Conservation (phyloP, 2,113 vertebrate species). For the Tenebrosternarchus preto region DNA sequence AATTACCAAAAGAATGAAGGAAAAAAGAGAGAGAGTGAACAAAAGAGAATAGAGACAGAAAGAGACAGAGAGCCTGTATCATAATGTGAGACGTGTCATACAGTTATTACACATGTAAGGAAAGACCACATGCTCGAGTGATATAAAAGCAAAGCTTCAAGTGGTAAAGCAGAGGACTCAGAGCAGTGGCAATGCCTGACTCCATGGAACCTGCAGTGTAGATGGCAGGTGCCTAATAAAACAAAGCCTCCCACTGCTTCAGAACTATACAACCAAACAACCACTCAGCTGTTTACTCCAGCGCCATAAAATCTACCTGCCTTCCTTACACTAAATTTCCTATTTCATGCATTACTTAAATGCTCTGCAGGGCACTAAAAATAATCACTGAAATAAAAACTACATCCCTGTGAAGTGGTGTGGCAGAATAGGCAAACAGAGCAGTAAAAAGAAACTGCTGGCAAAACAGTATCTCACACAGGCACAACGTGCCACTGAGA, state of each 20-base stretch:
- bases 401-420: constrained; percentile 35
- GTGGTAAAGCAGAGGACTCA: background rate
- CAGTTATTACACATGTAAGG: background rate
- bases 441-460: constrained; percentile 39
- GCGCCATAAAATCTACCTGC: constrained; percentile 26
- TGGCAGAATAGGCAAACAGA: constrained; percentile 38
- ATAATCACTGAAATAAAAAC: constrained; percentile 47
- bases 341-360: constrained; percentile 35
- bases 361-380: constrained; percentile 32
- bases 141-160: constrained; percentile 20
- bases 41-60: background rate
- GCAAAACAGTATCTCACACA: constrained; percentile 33
- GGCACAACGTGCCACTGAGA: constrained; percentile 27
- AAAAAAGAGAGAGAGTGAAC: background rate
- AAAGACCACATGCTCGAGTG: constrained; percentile 4
- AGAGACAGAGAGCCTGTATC: background rate
- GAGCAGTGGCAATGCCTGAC: background rate
- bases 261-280: constrained; percentile 38
- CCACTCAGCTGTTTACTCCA: constrained; percentile 37
- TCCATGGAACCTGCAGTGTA: background rate
- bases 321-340: constrained; percentile 30
- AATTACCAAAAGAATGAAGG: background rate
- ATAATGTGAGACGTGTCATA: background rate
- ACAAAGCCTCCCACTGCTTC: constrained; percentile 20
- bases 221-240: constrained; percentile 43